A percentile compares a stretch with the other conserved stretches of the same genome.
These are phyloP conservation scores for Chelonia mydas DNA, from an alignment of 2,797 vertebrate species.

Conservation along the genomic window DNA sequence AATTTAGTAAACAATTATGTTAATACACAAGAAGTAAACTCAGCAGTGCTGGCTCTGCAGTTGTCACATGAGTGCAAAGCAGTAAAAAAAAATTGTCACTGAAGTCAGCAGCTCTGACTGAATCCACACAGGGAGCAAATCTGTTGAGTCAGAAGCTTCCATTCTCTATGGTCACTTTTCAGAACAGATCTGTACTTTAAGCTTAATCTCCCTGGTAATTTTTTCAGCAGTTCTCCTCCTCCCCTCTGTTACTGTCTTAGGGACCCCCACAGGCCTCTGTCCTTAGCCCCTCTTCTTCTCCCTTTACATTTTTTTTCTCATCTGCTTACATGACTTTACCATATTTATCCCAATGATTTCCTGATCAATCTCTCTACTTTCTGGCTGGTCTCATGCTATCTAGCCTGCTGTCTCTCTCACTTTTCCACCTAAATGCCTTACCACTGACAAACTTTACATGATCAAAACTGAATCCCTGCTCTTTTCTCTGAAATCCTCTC, in stretches of 20 bases:
- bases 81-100: background rate
- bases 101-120: background rate
- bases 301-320: background rate
- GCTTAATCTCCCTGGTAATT: background rate
- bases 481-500: background rate
- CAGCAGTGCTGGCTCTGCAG: rapidly evolving
- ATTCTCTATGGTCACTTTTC: background rate
- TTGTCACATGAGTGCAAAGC: background rate
- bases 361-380: background rate
- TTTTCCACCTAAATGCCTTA: background rate
- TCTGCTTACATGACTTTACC: background rate
- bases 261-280: background rate
- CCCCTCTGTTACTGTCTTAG: background rate
- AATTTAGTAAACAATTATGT: background rate
- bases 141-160: background rate
- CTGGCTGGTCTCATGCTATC: background rate
- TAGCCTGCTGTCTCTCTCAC: background rate
- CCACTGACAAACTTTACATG: background rate
- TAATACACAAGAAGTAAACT: background rate
- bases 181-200: background rate
- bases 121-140: background rate
- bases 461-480: background rate
- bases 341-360: background rate
- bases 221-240: background rate
- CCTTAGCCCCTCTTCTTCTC: background rate